Evolutionary conservation across 2,888 invertebrate genomes (phyloP).

Genomic region (Petrolisthes manimaculis): DNA sequence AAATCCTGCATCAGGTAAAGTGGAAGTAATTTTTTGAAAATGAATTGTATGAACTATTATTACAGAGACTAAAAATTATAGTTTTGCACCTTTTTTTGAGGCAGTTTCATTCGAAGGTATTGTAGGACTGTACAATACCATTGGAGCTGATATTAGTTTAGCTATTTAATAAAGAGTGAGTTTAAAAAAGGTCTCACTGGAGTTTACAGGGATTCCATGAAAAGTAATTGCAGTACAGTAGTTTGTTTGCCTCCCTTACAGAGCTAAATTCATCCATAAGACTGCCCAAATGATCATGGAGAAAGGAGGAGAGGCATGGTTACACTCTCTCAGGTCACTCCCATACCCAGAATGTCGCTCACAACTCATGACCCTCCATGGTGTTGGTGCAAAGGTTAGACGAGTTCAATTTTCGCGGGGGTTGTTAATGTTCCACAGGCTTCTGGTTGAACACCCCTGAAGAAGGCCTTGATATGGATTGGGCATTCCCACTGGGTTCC

Average conservation of each 20-base stretch:
- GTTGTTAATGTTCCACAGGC: not conserved
- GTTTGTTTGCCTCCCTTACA: constrained; percentile 73
- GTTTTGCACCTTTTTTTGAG: too few species aligned
- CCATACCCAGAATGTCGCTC: constrained; percentile 81
- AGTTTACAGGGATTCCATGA: not conserved
- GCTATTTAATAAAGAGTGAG: too few species aligned
- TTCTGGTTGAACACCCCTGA: too few species aligned
- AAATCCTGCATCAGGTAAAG: too few species aligned
- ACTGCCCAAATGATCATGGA: constrained; percentile 79
- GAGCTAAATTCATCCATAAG: constrained; percentile 87
- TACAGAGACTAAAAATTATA: too few species aligned
- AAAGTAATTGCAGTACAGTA: not conserved
- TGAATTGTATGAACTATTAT: too few species aligned
- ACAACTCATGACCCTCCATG: constrained; percentile 83
- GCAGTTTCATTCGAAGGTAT: too few species aligned
- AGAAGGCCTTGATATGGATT: too few species aligned
- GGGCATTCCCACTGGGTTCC: too few species aligned
- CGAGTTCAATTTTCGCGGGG: not conserved
- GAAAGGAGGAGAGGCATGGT: constrained; percentile 81
- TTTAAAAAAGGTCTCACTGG: not conserved
- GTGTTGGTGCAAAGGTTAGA: constrained; percentile 91
- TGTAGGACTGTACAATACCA: too few species aligned
- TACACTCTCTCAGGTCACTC: constrained; percentile 77
- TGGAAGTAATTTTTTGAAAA: too few species aligned
- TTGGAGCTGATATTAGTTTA: too few species aligned